Conservation (phyloP, 1,140 invertebrate species). For the Phymorhynchus buccinoides region DNA sequence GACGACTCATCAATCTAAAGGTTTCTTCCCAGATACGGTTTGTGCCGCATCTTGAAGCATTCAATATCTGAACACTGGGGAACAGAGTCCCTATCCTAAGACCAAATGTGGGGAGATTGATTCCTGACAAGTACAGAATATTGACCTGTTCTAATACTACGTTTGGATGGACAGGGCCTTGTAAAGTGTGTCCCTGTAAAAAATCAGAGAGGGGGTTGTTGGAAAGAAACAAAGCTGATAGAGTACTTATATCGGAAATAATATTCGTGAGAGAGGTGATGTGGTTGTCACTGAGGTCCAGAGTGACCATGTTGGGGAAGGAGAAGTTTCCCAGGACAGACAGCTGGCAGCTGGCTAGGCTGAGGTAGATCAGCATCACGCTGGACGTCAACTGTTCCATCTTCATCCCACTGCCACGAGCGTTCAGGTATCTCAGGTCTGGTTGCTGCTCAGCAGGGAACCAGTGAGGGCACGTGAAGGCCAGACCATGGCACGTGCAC, state of each 20-base stretch:
- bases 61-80: neutral
- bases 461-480: too few relatives aligned
- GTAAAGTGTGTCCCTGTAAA: neutral
- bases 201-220: conserved; percentile 38
- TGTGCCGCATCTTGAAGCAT: neutral
- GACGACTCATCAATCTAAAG: neutral
- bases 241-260: conserved; percentile 14
- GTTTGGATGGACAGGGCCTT: neutral
- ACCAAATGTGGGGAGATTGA: neutral
- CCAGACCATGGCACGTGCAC: too few relatives aligned
- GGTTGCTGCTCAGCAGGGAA: too few relatives aligned
- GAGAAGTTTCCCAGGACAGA: conserved; percentile 13
- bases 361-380: too few relatives aligned
- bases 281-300: conserved; percentile 25
- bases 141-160: neutral
- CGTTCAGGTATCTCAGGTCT: too few relatives aligned
- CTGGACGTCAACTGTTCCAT: too few relatives aligned
- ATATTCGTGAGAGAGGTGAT: conserved; percentile 23
- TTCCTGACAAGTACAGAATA: neutral
- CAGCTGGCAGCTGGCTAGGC: too few relatives aligned
- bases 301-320: conserved; percentile 24
- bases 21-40: neutral
- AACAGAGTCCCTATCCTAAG: neutral
- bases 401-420: too few relatives aligned
- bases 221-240: conserved; percentile 33